Percentiles rank a stretch among this genome's conserved stretches.
Evolutionary conservation across 2,888 invertebrate genomes (phyloP).

Genomic region (Coelopa pilipes): DNA sequence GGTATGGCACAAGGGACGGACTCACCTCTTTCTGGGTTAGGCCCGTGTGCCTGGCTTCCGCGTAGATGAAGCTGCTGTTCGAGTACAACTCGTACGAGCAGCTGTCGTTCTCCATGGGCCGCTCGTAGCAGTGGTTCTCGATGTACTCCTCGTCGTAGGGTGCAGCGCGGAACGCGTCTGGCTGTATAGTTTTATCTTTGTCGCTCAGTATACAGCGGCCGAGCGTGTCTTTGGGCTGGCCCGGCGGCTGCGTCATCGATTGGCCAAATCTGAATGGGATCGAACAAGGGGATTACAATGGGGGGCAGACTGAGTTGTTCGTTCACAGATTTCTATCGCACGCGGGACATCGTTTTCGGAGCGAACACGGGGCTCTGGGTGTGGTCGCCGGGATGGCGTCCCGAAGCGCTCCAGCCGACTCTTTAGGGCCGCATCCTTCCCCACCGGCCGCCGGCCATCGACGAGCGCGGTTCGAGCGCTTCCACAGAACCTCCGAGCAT

Average conservation of each 20-base stretch:
- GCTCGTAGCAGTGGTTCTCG: slow-evolving; percentile 82
- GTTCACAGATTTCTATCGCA: too few species aligned
- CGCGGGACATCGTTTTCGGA: too few species aligned
- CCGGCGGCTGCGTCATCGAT: slow-evolving; percentile 23
- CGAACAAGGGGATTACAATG: too few species aligned
- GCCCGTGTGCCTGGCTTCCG: slow-evolving; percentile 63
- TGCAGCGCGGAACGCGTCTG: slow-evolving; percentile 81
- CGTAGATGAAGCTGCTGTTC: slow-evolving; percentile 75
- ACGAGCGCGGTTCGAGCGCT: too few species aligned
- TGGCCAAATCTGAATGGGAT: slow-evolving; percentile 44
- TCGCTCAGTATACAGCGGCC: slow-evolving; percentile 78
- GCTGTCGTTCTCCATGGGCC: slow-evolving; percentile 70
- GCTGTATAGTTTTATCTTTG: slow-evolving; percentile 79
- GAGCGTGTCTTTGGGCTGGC: slow-evolving; percentile 57
- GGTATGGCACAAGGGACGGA: slow-evolving; percentile 3
- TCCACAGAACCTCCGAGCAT: too few species aligned
- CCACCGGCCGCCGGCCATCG: too few species aligned
- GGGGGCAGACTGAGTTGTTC: too few species aligned
- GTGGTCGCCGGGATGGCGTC: too few species aligned
- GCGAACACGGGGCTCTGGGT: too few species aligned
- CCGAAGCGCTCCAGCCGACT: too few species aligned
- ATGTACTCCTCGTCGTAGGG: slow-evolving; percentile 83
- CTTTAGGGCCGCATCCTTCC: too few species aligned
- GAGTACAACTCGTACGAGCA: slow-evolving; percentile 83
- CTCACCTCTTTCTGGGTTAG: slow-evolving; percentile 66